These are phyloP conservation scores for Haliclystus octoradiatus DNA, from an alignment of 30 jellyfish, hydroid and myxozoan species.

Conservation along the genomic window DNA sequence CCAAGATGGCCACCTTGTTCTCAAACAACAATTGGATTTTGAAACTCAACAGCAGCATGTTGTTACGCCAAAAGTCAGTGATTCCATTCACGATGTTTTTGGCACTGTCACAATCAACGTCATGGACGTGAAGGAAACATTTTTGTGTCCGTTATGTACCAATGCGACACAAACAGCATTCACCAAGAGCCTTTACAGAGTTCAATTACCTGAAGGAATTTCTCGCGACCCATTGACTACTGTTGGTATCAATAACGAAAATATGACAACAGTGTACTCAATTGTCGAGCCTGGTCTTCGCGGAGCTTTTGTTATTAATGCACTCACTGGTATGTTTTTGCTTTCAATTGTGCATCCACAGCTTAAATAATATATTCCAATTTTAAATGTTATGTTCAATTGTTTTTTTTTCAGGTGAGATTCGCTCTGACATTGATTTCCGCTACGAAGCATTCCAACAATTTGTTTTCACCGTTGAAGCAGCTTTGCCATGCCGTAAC, in stretches of 20 bases:
- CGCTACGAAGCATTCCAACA: background rate
- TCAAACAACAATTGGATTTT: conserved; percentile 42
- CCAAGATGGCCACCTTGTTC: conserved; percentile 32
- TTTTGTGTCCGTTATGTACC: background rate
- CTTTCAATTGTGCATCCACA: too few relatives aligned
- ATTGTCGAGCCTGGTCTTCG: background rate
- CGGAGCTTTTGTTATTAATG: background rate
- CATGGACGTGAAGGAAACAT: background rate
- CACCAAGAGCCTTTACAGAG: background rate
- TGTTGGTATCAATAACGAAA: background rate
- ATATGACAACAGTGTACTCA: background rate
- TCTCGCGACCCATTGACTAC: background rate
- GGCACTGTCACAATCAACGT: conserved; percentile 52
- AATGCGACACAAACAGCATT: background rate
- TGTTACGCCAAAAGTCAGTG: conserved; percentile 47
- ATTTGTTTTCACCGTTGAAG: background rate
- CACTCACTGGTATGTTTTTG: background rate
- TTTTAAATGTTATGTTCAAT: too few relatives aligned
- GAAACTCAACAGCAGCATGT: conserved; percentile 55
- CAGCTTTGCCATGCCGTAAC: background rate
- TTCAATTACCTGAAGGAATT: background rate
- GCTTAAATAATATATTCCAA: too few relatives aligned
- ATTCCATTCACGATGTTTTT: conserved; percentile 27
- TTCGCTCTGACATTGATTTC: background rate
- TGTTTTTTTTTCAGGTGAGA: background rate